phyloP scores from a whole-genome alignment of 2,888 invertebrate species.

The Hypercompe scribonia region DNA sequence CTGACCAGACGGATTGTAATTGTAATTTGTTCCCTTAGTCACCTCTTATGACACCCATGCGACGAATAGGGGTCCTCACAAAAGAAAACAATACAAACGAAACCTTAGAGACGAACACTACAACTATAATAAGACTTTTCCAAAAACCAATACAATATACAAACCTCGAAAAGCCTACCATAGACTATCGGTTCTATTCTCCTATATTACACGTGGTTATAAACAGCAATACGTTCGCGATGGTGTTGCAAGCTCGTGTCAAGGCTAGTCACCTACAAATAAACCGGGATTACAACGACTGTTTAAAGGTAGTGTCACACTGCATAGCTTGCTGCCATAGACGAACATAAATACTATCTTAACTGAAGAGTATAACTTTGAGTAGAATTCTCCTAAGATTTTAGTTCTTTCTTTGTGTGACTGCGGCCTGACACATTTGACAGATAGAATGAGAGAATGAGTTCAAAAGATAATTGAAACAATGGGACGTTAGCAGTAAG shows the following conservation, averaged over 20 bases:
- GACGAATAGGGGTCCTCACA: too few relatives aligned
- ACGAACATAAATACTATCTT: not conserved
- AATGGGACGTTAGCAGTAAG: too few relatives aligned
- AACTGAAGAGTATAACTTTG: not conserved
- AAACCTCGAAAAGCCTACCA: not conserved
- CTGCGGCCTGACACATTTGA: too few relatives aligned
- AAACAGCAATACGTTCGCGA: constrained; percentile 33
- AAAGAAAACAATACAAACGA: not conserved
- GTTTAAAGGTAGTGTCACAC: not conserved
- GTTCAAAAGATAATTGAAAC: too few relatives aligned
- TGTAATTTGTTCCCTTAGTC: too few relatives aligned
- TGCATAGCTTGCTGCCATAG: not conserved
- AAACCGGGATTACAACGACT: constrained; percentile 19
- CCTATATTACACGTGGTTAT: not conserved
- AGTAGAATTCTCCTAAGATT: not conserved
- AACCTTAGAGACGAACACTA: not conserved
- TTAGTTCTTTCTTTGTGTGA: too few relatives aligned
- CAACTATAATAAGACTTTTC: not conserved
- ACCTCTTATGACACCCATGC: too few relatives aligned
- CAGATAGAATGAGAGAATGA: too few relatives aligned
- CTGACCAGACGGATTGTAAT: too few relatives aligned
- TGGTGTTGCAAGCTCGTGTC: constrained; percentile 47
- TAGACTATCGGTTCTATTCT: not conserved
- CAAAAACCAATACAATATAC: not conserved
- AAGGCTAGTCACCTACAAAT: constrained; percentile 41